These are phyloP conservation scores for Pachypanchax playfairii DNA, from an alignment of 2,113 vertebrate genomes.

Conservation along the genomic window DNA sequence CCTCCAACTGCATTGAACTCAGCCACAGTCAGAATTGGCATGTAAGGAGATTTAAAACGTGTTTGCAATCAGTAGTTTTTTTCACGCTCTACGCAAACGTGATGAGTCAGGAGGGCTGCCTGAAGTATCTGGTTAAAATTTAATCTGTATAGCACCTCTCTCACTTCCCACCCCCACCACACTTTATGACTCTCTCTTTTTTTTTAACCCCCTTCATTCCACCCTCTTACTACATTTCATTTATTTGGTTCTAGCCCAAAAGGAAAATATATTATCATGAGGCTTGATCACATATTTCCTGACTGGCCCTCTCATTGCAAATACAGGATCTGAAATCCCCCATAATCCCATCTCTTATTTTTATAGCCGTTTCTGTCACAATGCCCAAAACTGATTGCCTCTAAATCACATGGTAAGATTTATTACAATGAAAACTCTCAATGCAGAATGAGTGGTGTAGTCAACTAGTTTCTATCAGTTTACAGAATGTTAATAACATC, in stretches of 20 bases:
- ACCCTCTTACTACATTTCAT: too few relatives aligned
- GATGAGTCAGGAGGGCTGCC: slow-evolving; percentile 57
- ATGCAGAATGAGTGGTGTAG: slow-evolving; percentile 26
- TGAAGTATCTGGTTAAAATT: slow-evolving; percentile 67
- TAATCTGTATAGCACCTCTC: slow-evolving; percentile 51
- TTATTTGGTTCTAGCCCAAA: not conserved
- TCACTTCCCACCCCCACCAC: not conserved
- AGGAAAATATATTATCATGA: slow-evolving; percentile 9
- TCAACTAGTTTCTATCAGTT: slow-evolving; percentile 43
- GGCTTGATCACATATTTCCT: slow-evolving; percentile 12
- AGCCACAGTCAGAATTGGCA: too few relatives aligned
- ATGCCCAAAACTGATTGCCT: slow-evolving; percentile 48
- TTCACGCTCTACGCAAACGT: slow-evolving; percentile 34
- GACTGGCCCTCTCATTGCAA: slow-evolving; percentile 28
- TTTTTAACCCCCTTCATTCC: slow-evolving; percentile 5
- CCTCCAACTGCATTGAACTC: too few relatives aligned
- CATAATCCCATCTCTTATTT: slow-evolving; percentile 44
- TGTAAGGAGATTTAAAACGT: not conserved
- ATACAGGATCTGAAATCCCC: slow-evolving; percentile 43
- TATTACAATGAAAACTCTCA: slow-evolving; percentile 38
- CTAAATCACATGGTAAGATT: slow-evolving; percentile 43
- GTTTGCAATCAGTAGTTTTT: slow-evolving; percentile 35
- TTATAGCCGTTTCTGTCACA: slow-evolving; percentile 53
- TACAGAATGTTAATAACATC: slow-evolving; percentile 24
- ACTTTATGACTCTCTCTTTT: not conserved